Base-by-base conservation (phyloP, 2,888 invertebrate genomes). In the Epirrita christyi region DNA sequence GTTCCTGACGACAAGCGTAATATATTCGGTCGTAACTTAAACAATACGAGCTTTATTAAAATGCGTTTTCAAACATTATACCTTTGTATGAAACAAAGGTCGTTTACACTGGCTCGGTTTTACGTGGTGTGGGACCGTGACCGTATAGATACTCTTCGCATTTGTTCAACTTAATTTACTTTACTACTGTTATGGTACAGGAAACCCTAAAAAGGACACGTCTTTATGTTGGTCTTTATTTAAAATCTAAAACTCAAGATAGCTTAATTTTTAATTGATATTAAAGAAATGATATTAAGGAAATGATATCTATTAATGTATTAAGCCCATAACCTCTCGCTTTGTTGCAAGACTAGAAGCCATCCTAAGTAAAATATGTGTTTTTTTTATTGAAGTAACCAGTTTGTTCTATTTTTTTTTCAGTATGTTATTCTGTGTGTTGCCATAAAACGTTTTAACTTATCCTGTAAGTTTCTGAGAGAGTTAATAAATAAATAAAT, bases 41-140 rank as follows among this genome's bases (percentile, higher is more conserved):
- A 88, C 86, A 87, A 75, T 87, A 84, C 81, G 72, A 78, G 81
- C 78, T 80, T 86, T 88, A 87, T 86, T 87, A 88, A 85, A 88
- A 88, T 88, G 81, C 82, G 81, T 86, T 86, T 85, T 85, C 83
- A 83, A 88, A 85, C 81, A 83, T 85, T 83, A 85, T 85, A 87
- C 83, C 83, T 83, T 78, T 81, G 80, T 80, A 84, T 76, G 76
- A 74, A 79, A 70, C 72, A 68, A 76, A 83, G 90, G 86, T 88
- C 89, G 72, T 88, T 89, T 81, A 90, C 89, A 84, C 78, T 75
- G 72, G 62, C 69, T 71, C 70, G 73, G 75, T 71, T 78, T 78
- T 76, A 79, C 77, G 75, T 73, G 74, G 81, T 79, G 81, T 81
- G 78, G 69, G 76, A 84, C 83, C 84, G 84, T 85, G 83, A 86